Base-by-base conservation (phyloP, 1,140 invertebrate genomes). In the Drosophila tristis region DNA sequence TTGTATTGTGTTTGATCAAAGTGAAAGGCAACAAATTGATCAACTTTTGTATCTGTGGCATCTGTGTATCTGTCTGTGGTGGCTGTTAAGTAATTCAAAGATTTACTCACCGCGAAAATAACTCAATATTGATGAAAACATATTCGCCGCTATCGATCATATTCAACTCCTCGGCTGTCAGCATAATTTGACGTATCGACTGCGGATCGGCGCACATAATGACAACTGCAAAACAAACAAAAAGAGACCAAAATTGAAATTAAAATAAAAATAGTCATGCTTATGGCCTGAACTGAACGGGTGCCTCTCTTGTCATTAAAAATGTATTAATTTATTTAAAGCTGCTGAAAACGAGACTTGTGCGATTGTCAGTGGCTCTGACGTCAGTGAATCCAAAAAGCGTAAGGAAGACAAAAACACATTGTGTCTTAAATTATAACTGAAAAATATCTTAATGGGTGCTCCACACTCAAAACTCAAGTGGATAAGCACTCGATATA, bases 141-240 rank as follows among this genome's bases (percentile, higher is more conserved):
- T 99, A 99, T 93, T 99, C 98, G 13, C 98, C 98, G 61, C 96
- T 97, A 77, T 96, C 96, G 45, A 98, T 96, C 97, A 99, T 98
- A 62, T 97, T 97, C 39, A 99, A 93, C 76, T 97, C 96, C 80
- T 98, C 96, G 11, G 98, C 98, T 13, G 97, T 96, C 78, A 99
- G 92, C 93, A 99, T 95, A 68, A 99, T 97, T 90, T 97, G 95
- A 62, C 98, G 93, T 20, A 98, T 96, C 51, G 97, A 98, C 60
- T 95, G 94, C 2, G 97, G 96, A 80, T 96, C 97, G 0, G 97
- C 98, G 91, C 98, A 99, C 80, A 99, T 95, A 54, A 99, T 96
- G 55, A 99, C 96, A 91, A 99, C 98, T 99, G 95, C 43, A 95
- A 95, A 92, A 92, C 92, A 90, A 78, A 65, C 60, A 51, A 67